Percentiles rank a stretch among this genome's conserved stretches.
Evolutionary conservation across 2,113 vertebrate genomes (phyloP).

Genomic region (Emydocephalus ijimae): DNA sequence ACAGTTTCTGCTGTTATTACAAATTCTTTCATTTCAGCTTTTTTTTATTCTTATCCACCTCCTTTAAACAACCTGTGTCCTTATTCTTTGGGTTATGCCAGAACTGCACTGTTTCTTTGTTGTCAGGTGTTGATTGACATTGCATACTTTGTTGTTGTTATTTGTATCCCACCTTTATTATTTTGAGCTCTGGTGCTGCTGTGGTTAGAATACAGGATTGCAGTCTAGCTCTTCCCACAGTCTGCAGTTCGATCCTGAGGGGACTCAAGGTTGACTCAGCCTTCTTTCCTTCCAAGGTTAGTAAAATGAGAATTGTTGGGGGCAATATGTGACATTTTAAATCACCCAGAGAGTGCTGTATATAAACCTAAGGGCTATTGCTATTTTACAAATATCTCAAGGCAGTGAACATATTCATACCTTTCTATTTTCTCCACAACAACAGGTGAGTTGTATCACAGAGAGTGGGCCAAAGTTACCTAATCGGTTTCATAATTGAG

Average conservation of each 20-base stretch:
- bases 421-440: not conserved
- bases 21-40: not conserved
- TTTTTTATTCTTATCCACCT: not conserved
- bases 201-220: not conserved
- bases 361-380: not conserved
- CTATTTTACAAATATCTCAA: not conserved
- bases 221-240: not conserved
- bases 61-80: not conserved
- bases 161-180: not conserved
- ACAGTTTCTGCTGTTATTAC: not conserved
- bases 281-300: not conserved
- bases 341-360: not conserved
- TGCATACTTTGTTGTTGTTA: not conserved
- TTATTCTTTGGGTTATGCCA: not conserved
- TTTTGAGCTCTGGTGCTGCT: not conserved
- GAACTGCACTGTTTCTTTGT: not conserved
- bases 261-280: not conserved
- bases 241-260: not conserved
- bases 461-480: not conserved
- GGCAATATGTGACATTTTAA: not conserved
- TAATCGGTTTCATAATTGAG: not conserved
- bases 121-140: not conserved
- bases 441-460: not conserved
- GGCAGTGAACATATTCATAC: not conserved
- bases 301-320: not conserved